Conservation (phyloP, 35 echinoderm and acorn worm genomes). For the Heliocidaris tuberculata region DNA sequence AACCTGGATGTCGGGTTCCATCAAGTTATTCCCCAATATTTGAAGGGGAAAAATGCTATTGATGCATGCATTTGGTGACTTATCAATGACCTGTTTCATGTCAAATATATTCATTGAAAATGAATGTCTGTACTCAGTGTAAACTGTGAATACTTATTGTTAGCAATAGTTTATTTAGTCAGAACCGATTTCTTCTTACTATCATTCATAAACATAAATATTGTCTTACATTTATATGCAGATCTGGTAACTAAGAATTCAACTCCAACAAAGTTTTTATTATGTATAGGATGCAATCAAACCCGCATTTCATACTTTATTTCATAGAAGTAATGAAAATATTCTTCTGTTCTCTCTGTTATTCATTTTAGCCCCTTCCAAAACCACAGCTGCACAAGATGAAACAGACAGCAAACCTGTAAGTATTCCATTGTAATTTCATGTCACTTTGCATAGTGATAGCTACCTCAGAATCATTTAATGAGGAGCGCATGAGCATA, state of each 20-base stretch:
- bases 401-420: conserved; percentile 75
- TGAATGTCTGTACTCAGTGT: no score
- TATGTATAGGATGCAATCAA: background rate
- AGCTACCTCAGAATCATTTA: background rate
- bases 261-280: background rate
- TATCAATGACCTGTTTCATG: no score
- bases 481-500: background rate
- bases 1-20: no score
- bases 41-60: no score
- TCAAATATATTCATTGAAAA: no score
- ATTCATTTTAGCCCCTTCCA: conserved; percentile 24
- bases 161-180: no score
- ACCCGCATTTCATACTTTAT: background rate
- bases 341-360: background rate
- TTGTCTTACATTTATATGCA: background rate
- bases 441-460: background rate
- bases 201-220: background rate
- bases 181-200: background rate
- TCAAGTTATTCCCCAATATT: no score
- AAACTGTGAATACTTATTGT: no score
- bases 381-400: conserved; percentile 59
- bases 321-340: background rate
- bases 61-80: no score
- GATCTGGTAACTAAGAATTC: background rate
- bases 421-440: conserved; percentile 15